phyloP scores from a whole-genome alignment of 1,140 invertebrate genomes.

The Aphidius ervi region DNA sequence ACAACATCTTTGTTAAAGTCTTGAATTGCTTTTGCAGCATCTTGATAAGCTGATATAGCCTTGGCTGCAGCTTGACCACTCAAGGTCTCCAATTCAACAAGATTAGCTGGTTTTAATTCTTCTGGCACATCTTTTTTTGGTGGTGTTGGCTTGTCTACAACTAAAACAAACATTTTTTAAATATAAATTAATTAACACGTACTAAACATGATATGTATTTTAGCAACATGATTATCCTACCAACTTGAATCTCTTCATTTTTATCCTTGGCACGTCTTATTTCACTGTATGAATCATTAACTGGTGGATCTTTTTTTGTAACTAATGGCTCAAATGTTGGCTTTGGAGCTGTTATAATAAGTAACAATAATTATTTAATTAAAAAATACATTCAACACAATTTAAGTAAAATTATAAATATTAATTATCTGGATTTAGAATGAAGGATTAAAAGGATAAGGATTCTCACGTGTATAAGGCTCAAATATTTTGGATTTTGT shows the following conservation, averaged over 20 bases:
- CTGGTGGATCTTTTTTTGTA: constrained; percentile 32
- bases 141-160: constrained; percentile 31
- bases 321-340: constrained; percentile 42
- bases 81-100: constrained; percentile 57
- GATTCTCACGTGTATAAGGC: too few species aligned
- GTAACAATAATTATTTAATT: constrained; percentile 8
- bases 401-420: not conserved
- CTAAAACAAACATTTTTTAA: constrained; percentile 21
- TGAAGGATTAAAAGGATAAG: too few species aligned
- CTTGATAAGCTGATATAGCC: constrained; percentile 57
- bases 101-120: constrained; percentile 42
- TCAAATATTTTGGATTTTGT: too few species aligned
- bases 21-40: constrained; percentile 54
- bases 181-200: constrained; percentile 2
- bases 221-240: constrained; percentile 34
- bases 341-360: constrained; percentile 40
- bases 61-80: constrained; percentile 53
- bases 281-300: constrained; percentile 39
- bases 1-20: constrained; percentile 62
- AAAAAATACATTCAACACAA: constrained; percentile 9
- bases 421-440: not conserved
- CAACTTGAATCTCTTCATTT: constrained; percentile 40
- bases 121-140: constrained; percentile 25
- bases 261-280: constrained; percentile 44
- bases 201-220: constrained; percentile 8